Conservation (phyloP, 2,888 invertebrate genomes). For the Diabrotica balteata region DNA sequence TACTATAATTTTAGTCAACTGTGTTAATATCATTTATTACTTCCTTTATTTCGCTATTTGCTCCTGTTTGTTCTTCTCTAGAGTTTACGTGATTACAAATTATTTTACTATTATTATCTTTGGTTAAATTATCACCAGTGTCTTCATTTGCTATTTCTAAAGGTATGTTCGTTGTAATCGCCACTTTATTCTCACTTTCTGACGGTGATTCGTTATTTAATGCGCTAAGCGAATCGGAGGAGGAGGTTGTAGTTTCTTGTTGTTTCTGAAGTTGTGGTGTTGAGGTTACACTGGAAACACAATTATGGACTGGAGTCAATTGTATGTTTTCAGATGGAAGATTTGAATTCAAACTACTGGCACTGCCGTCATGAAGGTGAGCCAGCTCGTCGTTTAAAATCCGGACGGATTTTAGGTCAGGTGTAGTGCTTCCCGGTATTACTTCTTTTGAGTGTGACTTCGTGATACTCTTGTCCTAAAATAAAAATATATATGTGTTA, state of each 20-base stretch:
- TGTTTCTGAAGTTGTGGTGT: too few species aligned
- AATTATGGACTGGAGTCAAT: too few species aligned
- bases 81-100: too few species aligned
- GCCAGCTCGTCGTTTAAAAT: slow-evolving; percentile 29
- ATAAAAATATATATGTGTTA: slow-evolving; percentile 10
- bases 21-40: too few species aligned
- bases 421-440: slow-evolving; percentile 29
- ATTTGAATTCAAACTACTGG: neutral
- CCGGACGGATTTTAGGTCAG: slow-evolving; percentile 39
- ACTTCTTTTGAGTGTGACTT: slow-evolving; percentile 39
- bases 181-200: neutral
- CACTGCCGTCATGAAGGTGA: neutral
- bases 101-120: neutral
- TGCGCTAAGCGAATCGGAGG: neutral
- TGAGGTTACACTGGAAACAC: too few species aligned
- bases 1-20: too few species aligned
- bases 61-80: too few species aligned
- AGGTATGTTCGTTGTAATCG: neutral
- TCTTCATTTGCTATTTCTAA: slow-evolving; percentile 1
- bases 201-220: neutral
- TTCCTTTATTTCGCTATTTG: too few species aligned
- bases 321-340: neutral
- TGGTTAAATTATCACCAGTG: slow-evolving; percentile 1
- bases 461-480: slow-evolving; percentile 35
- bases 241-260: neutral